These are phyloP conservation scores for Eudasyphora cyanicolor DNA, from an alignment of 2,888 invertebrate species.

Conservation along the genomic window DNA sequence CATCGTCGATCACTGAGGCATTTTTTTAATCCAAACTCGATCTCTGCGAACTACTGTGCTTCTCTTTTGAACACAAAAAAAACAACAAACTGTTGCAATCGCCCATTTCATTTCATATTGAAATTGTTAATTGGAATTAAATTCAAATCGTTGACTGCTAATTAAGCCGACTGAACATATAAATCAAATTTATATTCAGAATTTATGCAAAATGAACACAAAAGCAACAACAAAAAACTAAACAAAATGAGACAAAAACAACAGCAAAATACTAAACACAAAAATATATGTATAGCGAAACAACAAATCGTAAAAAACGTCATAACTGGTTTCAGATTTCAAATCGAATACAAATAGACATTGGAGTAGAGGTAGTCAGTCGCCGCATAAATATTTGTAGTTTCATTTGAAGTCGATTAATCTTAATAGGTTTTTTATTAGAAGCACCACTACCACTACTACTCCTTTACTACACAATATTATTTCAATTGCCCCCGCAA, in stretches of 20 bases:
- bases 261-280: too few species aligned
- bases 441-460: neutral
- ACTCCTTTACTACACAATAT: neutral
- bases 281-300: too few species aligned
- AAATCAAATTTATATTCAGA: constrained; percentile 50
- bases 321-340: constrained; percentile 29
- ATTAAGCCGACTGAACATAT: constrained; percentile 48
- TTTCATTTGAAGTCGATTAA: constrained; percentile 27
- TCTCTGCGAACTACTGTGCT: neutral
- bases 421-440: constrained; percentile 25
- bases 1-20: too few species aligned
- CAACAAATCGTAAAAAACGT: constrained; percentile 30
- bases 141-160: constrained; percentile 51
- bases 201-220: constrained; percentile 22
- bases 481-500: neutral
- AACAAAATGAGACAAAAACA: neutral
- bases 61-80: too few species aligned
- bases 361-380: neutral
- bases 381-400: neutral
- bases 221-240: neutral
- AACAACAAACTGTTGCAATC: too few species aligned
- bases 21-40: neutral
- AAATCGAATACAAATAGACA: neutral
- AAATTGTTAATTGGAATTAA: constrained; percentile 58
- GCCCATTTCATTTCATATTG: constrained; percentile 22